A percentile compares a stretch with the other conserved stretches of the same genome.
These are phyloP conservation scores for Cosmia pyralina DNA, from an alignment of 2,888 invertebrate genomes.

Conservation along the genomic window DNA sequence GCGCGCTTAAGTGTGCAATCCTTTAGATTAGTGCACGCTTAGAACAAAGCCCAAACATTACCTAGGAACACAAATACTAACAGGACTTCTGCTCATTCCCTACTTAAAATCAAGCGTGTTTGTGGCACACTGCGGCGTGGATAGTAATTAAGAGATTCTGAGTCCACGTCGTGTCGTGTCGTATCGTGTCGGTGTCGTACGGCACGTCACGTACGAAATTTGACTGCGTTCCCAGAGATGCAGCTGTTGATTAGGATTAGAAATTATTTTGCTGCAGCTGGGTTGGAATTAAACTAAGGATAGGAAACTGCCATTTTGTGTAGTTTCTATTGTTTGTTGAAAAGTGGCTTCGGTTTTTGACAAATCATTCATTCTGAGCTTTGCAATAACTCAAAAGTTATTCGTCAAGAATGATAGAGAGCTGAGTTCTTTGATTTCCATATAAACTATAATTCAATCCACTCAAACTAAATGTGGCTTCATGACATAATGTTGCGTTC, in stretches of 20 bases:
- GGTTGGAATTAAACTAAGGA: conserved; percentile 7
- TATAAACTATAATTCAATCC: neutral
- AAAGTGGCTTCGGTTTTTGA: too few relatives aligned
- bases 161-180: conserved; percentile 41
- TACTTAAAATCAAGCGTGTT: conserved; percentile 50
- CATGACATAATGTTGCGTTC: conserved; percentile 13
- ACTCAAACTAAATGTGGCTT: neutral
- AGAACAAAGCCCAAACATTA: neutral
- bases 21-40: neutral
- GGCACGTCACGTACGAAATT: conserved; percentile 54
- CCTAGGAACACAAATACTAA: conserved; percentile 8
- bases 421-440: conserved; percentile 2
- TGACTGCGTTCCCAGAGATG: conserved; percentile 51
- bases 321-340: neutral
- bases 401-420: neutral
- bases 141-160: conserved; percentile 60
- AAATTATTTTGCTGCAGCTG: conserved; percentile 30
- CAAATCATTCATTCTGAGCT: neutral
- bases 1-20: too few relatives aligned
- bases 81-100: conserved; percentile 27
- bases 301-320: neutral
- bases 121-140: conserved; percentile 36
- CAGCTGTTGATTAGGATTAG: conserved; percentile 48
- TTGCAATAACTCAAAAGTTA: conserved; percentile 1
- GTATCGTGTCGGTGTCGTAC: conserved; percentile 40